Percentiles rank a stretch among this genome's conserved stretches.
These are phyloP conservation scores for Pelecanus crispus DNA, from an alignment of 2,113 vertebrate species.

Conservation along the genomic window DNA sequence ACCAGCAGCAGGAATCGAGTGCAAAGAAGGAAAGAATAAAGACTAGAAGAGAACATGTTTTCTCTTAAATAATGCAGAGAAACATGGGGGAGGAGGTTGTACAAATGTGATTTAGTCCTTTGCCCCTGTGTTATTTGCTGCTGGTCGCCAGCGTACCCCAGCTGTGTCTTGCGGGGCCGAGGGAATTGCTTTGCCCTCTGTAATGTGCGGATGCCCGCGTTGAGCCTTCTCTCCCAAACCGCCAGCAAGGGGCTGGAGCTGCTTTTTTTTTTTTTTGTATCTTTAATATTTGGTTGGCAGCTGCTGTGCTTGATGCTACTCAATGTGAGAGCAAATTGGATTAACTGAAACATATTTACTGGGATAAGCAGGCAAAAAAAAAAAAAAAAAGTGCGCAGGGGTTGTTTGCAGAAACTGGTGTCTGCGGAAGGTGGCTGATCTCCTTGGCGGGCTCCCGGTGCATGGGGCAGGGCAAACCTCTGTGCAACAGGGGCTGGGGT, in stretches of 20 bases:
- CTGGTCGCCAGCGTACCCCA: accelerated
- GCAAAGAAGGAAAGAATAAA: background rate
- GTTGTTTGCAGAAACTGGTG: background rate
- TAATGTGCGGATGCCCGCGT: accelerated
- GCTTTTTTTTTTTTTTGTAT: background rate
- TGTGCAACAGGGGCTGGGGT: background rate
- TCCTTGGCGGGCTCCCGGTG: background rate
- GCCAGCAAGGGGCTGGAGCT: background rate
- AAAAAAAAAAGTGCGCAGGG: background rate
- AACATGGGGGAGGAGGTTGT: background rate
- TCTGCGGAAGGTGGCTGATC: background rate
- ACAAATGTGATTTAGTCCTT: background rate
- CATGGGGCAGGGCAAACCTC: accelerated
- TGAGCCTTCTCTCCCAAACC: background rate
- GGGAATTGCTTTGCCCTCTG: background rate
- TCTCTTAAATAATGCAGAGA: background rate
- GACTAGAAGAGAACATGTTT: background rate
- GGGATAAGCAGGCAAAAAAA: background rate
- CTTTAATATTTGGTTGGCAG: conserved; percentile 14
- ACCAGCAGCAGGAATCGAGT: background rate
- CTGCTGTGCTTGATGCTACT: background rate
- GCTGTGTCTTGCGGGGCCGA: background rate
- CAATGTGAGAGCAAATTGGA: conserved; percentile 32
- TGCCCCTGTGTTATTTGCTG: background rate
- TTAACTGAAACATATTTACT: conserved; percentile 24